These are phyloP conservation scores for Paramisgurnus dabryanus DNA, from an alignment of 2,113 vertebrate genomes.

Conservation along the genomic window DNA sequence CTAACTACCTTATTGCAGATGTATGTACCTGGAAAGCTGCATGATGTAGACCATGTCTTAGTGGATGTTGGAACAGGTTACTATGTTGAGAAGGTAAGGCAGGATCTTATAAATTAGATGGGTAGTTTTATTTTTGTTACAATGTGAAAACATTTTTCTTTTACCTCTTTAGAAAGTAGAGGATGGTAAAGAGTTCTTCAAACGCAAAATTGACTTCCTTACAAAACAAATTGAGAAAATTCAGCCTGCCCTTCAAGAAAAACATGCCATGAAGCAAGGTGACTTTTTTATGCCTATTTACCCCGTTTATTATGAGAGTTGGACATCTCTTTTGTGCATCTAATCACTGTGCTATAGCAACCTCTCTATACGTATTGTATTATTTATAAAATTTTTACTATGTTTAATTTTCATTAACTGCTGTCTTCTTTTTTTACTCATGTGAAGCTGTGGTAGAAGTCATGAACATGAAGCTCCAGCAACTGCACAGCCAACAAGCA, in stretches of 20 bases:
- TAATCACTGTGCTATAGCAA: too few species aligned
- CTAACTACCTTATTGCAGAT: conserved; percentile 79
- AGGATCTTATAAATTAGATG: neutral
- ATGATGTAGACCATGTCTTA: conserved; percentile 84
- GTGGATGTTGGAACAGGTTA: conserved; percentile 92
- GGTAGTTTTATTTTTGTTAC: too few species aligned
- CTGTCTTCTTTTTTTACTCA: conserved; percentile 9
- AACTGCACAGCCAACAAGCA: conserved; percentile 81
- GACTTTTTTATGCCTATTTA: neutral
- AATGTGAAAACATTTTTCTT: neutral
- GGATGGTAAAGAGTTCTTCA: conserved; percentile 87
- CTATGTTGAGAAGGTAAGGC: conserved; percentile 90
- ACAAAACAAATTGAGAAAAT: conserved; percentile 96
- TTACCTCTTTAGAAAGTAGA: conserved; percentile 76
- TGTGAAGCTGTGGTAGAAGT: conserved; percentile 87
- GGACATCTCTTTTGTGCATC: neutral
- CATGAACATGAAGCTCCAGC: conserved; percentile 93
- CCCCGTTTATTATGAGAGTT: neutral
- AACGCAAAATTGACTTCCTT: conserved; percentile 91
- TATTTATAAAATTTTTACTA: neutral
- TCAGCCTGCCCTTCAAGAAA: conserved; percentile 90
- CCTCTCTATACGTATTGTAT: neutral
- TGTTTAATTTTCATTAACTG: neutral
- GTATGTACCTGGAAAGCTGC: conserved; percentile 90
- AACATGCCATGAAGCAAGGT: conserved; percentile 92